phyloP scores from a whole-genome alignment of 2,888 invertebrate genomes.

The Minunthozetes semirufus region DNA sequence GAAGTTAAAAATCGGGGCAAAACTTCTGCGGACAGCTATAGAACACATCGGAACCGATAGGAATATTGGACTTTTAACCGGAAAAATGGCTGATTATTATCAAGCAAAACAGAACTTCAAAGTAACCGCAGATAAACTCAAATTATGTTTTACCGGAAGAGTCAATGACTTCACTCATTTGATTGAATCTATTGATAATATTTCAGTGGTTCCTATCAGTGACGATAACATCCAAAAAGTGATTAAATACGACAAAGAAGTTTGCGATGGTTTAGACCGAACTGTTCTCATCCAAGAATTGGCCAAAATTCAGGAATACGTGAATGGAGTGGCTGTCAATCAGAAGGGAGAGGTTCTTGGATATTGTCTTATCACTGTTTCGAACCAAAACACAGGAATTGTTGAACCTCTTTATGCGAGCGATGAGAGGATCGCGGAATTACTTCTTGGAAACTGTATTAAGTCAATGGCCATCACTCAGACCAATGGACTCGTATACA shows the following conservation, averaged over 20 bases:
- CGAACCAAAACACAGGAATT: neutral
- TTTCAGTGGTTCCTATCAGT: neutral
- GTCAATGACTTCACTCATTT: neutral
- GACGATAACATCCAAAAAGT: slow-evolving; percentile 26
- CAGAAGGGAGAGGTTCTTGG: slow-evolving; percentile 24
- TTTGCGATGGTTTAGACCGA: slow-evolving; percentile 1
- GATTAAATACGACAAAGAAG: slow-evolving; percentile 10
- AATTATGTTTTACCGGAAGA: neutral
- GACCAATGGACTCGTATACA: neutral
- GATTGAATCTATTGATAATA: neutral
- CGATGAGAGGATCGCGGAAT: slow-evolving; percentile 38
- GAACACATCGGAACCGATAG: slow-evolving; percentile 34
- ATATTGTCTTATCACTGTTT: neutral
- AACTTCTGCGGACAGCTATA: slow-evolving; percentile 37
- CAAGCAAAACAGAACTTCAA: slow-evolving; percentile 27
- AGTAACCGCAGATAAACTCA: neutral
- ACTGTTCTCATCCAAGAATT: neutral
- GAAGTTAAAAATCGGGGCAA: slow-evolving; percentile 36
- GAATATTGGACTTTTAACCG: slow-evolving; percentile 38
- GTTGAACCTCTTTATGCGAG: slow-evolving; percentile 40
- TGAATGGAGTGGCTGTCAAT: slow-evolving; percentile 35
- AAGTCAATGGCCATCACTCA: neutral
- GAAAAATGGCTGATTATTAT: slow-evolving; percentile 33
- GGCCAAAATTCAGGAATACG: slow-evolving; percentile 32
- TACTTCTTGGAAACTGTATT: neutral